Evolutionary conservation across 2,797 vertebrate genomes (phyloP), one percentile per base, ranked within the genome.

Genomic region (Zenarchopterus dispar): DNA sequence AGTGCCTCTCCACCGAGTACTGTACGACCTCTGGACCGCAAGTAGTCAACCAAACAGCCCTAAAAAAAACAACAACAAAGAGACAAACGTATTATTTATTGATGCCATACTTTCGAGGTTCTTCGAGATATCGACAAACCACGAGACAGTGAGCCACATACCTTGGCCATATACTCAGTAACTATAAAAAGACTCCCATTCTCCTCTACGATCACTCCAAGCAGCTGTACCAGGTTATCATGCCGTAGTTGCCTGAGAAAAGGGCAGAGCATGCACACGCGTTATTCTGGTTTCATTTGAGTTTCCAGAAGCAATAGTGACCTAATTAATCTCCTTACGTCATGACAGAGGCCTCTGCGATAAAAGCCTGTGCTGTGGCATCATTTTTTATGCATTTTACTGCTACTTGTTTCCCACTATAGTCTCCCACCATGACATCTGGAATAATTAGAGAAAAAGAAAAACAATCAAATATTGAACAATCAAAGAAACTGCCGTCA

Each of bases 301-400:
- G 16, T 31, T 56, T 44, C 3, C 21, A 2, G n/a, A 33, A 46
- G 21, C 7, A 13, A 4, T 0, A 4, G 21, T 0, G 17, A 50
- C 42, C 46, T 26, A 16, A 31, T 2, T 52, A 0, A 41, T 58
- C 45, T 53, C 73, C 95, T 94, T 89, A 99, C 98, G 97, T 99
- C 98, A 99, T 99, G 70, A 99, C 96, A 0, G 97, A 97, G 6
- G 98, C 97, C 84, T 99, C 98, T 0, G 96, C 96, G 55, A 99
- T 89, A 68, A 99, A 99, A 67, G 98, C 97, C 85, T 99, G 97
- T 0, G 98, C 97, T 0, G 98, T 99, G 56, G 97, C 97, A 0
- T 99, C 97, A 0, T 98, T 94, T 88, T 99, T 99, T 79, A 99
- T 97, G 92, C 97, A 98, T 89, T 99, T 99, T 73, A 99, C 97